Percentiles rank a stretch among this genome's conserved stretches.
Evolutionary conservation across 2,797 vertebrate genomes (phyloP).

Genomic region (Emydoidea blandingii): DNA sequence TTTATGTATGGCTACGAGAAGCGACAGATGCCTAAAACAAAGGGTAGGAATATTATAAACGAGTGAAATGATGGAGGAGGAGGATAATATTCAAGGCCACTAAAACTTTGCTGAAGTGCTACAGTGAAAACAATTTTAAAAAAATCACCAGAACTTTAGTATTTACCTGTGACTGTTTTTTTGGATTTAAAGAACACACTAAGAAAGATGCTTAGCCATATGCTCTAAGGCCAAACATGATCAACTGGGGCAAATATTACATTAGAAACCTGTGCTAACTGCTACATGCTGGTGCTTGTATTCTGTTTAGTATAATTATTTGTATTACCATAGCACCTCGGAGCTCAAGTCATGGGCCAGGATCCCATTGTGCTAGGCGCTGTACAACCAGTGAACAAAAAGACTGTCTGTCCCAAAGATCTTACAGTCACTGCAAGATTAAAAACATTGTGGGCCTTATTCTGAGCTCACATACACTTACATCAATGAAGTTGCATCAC

Average conservation of each 20-base stretch:
- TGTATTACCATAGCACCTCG: no score
- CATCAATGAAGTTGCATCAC: no score
- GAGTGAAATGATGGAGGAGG: not conserved
- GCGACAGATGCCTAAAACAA: not conserved
- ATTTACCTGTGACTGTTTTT: not conserved
- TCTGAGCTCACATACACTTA: no score
- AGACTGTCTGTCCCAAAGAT: no score
- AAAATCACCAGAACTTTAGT: not conserved
- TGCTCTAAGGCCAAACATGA: not conserved
- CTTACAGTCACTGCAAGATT: no score
- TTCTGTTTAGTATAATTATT: not conserved
- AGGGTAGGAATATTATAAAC: not conserved
- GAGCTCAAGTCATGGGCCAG: no score
- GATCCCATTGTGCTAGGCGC: no score
- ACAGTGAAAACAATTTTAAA: not conserved
- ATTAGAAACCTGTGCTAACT: not conserved
- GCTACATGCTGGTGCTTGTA: not conserved
- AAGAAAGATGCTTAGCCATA: not conserved
- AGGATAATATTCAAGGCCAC: not conserved
- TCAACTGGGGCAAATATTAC: not conserved
- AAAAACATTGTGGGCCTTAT: no score
- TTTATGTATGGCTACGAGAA: not conserved
- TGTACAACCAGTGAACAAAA: no score
- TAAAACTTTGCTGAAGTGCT: not conserved
- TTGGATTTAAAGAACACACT: not conserved